Evolutionary conservation across 2,797 vertebrate genomes (phyloP).

Genomic region (Phylloscopus collybita): DNA sequence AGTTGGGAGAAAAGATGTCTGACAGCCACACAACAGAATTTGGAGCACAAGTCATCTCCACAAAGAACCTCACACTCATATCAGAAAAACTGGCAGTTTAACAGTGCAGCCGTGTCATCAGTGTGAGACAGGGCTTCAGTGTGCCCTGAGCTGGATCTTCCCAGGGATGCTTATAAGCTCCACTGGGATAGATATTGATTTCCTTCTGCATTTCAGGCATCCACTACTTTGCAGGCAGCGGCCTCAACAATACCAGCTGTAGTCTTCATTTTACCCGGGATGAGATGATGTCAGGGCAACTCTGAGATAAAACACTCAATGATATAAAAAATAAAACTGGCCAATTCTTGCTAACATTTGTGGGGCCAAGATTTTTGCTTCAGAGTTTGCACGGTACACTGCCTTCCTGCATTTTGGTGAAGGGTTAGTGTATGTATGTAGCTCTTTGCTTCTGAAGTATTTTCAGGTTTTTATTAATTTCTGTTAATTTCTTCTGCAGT

Average conservation of each 20-base stretch:
- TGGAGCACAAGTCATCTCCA: background rate
- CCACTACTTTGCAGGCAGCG: background rate
- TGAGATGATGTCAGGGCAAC: background rate
- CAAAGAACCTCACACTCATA: background rate
- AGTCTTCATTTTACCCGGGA: background rate
- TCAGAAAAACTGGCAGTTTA: background rate
- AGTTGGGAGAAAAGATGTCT: background rate
- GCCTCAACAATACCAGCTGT: background rate
- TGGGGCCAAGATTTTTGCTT: background rate
- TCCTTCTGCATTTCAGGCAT: background rate
- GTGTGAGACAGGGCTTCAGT: background rate
- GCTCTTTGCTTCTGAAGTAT: background rate
- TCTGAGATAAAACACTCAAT: background rate
- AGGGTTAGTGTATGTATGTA: background rate
- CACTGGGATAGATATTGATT: background rate
- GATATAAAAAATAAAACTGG: background rate
- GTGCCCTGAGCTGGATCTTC: background rate
- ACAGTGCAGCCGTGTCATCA: background rate
- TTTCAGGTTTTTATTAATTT: background rate
- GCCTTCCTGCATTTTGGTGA: background rate
- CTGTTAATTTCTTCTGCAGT: background rate
- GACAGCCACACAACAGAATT: background rate
- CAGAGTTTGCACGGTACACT: accelerated
- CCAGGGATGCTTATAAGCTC: background rate
- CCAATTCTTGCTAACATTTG: background rate